phyloP scores from a whole-genome alignment of 2,113 vertebrate genomes.

The Marmota monax region DNA sequence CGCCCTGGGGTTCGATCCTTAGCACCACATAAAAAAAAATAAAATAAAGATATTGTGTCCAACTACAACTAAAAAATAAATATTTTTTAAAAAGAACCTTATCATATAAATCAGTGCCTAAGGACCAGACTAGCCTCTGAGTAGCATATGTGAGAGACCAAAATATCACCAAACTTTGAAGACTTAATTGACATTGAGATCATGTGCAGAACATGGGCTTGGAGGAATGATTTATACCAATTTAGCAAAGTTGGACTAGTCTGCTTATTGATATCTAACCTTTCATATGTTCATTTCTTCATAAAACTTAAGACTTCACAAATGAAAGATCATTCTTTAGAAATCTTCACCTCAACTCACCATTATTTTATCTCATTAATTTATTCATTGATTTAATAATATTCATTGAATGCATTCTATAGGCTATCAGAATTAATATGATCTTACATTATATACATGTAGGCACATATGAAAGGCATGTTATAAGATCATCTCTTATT shows the following conservation, averaged over 20 bases:
- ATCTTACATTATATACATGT: not conserved
- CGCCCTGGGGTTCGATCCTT: too few species aligned
- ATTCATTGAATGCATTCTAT: not conserved
- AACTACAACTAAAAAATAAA: too few species aligned
- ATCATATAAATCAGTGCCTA: not conserved
- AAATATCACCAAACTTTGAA: not conserved
- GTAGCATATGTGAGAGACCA: not conserved
- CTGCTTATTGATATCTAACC: not conserved
- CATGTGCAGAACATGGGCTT: not conserved
- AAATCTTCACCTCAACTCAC: too few species aligned
- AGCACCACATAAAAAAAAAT: too few species aligned
- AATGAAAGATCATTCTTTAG: too few species aligned
- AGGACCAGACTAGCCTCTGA: not conserved
- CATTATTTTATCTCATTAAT: too few species aligned
- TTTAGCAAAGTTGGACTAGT: not conserved
- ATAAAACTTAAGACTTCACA: not conserved
- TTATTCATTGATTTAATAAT: too few species aligned
- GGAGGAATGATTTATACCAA: not conserved
- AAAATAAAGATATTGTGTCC: too few species aligned
- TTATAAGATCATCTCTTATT: not conserved
- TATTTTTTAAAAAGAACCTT: not conserved
- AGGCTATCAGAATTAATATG: not conserved
- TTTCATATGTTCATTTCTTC: not conserved
- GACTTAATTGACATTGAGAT: not conserved
- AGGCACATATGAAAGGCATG: not conserved